Base-by-base conservation (phyloP, 2,113 vertebrate genomes). In the Erpornis zantholeuca region DNA sequence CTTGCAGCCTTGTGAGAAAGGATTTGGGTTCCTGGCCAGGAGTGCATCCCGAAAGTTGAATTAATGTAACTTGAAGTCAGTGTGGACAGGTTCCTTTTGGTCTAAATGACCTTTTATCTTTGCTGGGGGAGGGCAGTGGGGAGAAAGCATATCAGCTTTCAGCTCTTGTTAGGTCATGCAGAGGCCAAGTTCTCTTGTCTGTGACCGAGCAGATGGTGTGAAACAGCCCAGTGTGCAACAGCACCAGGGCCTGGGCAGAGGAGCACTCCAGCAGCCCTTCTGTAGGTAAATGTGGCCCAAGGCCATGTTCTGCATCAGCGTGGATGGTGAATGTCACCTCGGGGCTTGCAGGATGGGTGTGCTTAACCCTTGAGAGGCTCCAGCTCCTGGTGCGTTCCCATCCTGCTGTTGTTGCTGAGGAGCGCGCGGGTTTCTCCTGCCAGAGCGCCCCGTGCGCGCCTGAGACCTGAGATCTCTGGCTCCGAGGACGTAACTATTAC, bases 121-220 rank as follows among this genome's bases (percentile, higher is more conserved):
- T 1, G 4, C 36, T 49, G 72, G 81, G 82, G 95, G 88, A 64
- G 69, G 92, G 88, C 49, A 92, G 29, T 70, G 53, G 49, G 80
- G 86, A 90, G 94, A 91, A 95, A 63, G 59, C 38, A 8, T 93
- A 94, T 96, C 95, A 13, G 90, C 76, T 96, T 95, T 95, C 75
- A 82, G 76, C 65, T 64, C 9, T 38, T 94, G 71, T 59, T 82
- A 44, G 86, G 96, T 97, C 66, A 14, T 38, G 53, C 9, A 23
- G 82, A 95, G 88, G 91, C 94, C 89, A 90, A 92, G 89, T 97
- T 84, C 84, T 81, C 92, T 95, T 95, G 88, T 95, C 86, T 89
- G 12, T 68, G 82, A 95, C 65, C 63, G 36, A 35, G 77, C 75
- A 82, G 38, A 35, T 83, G 54, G 52, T 87, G 50, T 85, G 61